phyloP scores from a whole-genome alignment of 2,888 invertebrate species.

The Limnephilus marmoratus region DNA sequence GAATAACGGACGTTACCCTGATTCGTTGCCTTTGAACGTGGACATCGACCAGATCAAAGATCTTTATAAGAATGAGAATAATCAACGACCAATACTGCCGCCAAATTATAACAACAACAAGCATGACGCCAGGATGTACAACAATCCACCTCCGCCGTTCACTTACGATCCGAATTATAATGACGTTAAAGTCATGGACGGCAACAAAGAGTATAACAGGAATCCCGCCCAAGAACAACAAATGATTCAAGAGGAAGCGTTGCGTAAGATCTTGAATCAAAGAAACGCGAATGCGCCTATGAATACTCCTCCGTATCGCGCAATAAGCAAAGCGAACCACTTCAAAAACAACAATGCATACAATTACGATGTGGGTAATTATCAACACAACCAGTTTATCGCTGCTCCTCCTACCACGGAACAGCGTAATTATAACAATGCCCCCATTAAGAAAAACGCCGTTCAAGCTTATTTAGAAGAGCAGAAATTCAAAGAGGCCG shows the following conservation, averaged over 20 bases:
- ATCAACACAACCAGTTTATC: conserved; percentile 33
- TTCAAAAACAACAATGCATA: conserved; percentile 7
- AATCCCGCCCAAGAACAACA: not conserved
- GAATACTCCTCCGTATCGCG: conserved; percentile 30
- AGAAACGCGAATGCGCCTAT: conserved; percentile 6
- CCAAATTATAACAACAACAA: conserved; percentile 56
- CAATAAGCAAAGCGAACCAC: conserved; percentile 55
- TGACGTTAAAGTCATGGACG: not conserved
- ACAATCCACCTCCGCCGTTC: conserved; percentile 44
- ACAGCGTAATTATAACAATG: not conserved
- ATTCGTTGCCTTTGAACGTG: conserved; percentile 54
- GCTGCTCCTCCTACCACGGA: conserved; percentile 44
- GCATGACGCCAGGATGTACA: conserved; percentile 49
- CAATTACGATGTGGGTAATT: not conserved
- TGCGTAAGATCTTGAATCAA: conserved; percentile 13
- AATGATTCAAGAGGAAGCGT: conserved; percentile 8
- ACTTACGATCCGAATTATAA: conserved; percentile 38
- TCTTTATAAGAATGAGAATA: conserved; percentile 52
- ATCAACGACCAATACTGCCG: not conserved
- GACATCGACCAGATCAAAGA: conserved; percentile 61
- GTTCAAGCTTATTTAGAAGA: conserved; percentile 45
- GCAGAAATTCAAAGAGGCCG: conserved; percentile 51
- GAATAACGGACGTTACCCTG: conserved; percentile 48
- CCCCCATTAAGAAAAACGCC: conserved; percentile 36
- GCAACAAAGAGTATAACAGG: not conserved